Percentiles rank a stretch among this genome's conserved stretches.
Evolutionary conservation across 2,888 invertebrate genomes (phyloP).

Genomic region (Gymnocheta viridis): DNA sequence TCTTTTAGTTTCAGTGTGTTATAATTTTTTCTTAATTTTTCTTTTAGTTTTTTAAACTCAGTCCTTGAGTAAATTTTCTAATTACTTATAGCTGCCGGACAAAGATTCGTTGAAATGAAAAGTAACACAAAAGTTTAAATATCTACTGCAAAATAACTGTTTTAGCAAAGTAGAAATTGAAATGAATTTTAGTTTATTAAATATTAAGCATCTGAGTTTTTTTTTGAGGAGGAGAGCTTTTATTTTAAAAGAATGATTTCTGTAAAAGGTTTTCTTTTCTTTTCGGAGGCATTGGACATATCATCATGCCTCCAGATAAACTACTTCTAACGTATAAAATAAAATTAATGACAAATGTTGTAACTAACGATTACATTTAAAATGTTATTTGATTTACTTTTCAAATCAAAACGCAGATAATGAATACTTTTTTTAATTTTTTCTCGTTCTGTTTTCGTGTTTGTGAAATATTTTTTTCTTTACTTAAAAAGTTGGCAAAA

Average conservation of each 20-base stretch:
- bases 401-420: no score
- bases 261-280: no score
- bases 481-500: no score
- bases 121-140: constrained; percentile 9
- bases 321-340: no score
- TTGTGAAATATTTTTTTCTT: no score
- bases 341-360: no score
- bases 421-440: no score
- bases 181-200: background rate
- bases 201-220: background rate
- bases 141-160: background rate
- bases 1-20: constrained; percentile 32
- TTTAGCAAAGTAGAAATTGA: background rate
- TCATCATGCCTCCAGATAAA: no score
- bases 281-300: no score
- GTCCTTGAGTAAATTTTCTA: constrained; percentile 65
- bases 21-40: background rate
- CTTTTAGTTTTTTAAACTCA: constrained; percentile 42
- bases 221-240: background rate
- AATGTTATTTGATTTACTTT: no score
- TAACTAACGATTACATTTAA: no score
- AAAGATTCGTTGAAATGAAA: constrained; percentile 29
- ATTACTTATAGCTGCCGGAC: constrained; percentile 60
- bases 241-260: background rate
- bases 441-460: no score